phyloP scores from a whole-genome alignment of 2,888 invertebrate species.

The Aspidiotus rigidus region DNA sequence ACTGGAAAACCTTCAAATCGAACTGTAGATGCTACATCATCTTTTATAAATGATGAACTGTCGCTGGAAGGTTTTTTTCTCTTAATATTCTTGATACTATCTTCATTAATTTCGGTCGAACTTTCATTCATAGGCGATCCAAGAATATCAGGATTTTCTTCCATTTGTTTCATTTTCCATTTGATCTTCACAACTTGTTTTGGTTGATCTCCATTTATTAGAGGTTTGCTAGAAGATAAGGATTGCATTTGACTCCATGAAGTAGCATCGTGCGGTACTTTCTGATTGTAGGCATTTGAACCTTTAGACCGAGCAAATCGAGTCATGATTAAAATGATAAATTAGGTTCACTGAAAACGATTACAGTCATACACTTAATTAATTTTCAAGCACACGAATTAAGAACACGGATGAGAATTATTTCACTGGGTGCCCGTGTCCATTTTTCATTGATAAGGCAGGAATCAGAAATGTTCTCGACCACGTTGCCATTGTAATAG shows the following conservation, averaged over 20 bases:
- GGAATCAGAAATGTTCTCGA: too few relatives aligned
- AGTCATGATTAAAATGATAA: constrained; percentile 51
- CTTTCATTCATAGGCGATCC: neutral
- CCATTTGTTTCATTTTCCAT: neutral
- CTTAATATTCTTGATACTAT: constrained; percentile 19
- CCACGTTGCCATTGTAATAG: too few relatives aligned
- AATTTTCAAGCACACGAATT: too few relatives aligned
- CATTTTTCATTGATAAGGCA: too few relatives aligned
- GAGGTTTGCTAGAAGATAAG: neutral
- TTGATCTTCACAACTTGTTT: constrained; percentile 53
- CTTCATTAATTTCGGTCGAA: neutral
- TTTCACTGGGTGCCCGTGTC: too few relatives aligned
- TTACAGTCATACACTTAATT: neutral
- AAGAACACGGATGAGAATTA: too few relatives aligned
- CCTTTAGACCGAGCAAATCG: constrained; percentile 65
- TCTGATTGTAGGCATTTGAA: constrained; percentile 63
- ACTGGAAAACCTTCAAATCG: constrained; percentile 64
- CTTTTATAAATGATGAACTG: constrained; percentile 51
- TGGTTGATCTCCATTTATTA: constrained; percentile 48
- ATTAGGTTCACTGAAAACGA: neutral
- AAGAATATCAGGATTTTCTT: neutral
- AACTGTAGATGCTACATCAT: constrained; percentile 55
- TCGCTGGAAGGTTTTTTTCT: constrained; percentile 36
- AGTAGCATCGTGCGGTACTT: constrained; percentile 58
- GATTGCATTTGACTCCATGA: constrained; percentile 62